Base-by-base conservation (phyloP, 2,888 invertebrate genomes). In the Diaphora mendica region DNA sequence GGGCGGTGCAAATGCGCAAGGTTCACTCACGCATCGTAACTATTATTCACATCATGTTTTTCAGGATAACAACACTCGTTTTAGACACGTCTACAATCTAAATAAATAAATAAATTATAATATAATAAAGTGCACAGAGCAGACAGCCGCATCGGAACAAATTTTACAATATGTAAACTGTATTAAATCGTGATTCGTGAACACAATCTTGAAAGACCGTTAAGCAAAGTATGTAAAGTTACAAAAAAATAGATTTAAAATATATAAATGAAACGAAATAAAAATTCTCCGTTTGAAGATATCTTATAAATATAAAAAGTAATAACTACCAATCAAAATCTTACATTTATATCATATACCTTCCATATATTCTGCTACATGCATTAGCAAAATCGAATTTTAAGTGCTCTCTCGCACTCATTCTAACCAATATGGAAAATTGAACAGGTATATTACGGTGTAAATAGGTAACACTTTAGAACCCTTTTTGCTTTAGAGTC, bases 401-500 rank as follows among this genome's bases (percentile, higher is more conserved):
- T 69, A 69, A 62, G 66, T 62, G 65, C 68, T 66, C 39, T 59
- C 64, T 48, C 62, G 55, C 64, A 65, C 39, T 72, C 67, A 67
- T 64, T 62, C 68, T 17, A 64, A 64, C 74, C 72, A 70, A 70
- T 76, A 79, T 78, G 68, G 75, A 75, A 82, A 83, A 83, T 83
- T 80, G 79, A 82, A 83, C 76, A 73, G 76, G 83, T 83, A 82
- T 82, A 76, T 83, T 77, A 82, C 73, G 76, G 79, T 78, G 77
- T 79, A 80, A 80, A 83, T 82, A 78, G 78, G 71, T 68, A 76
- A 67, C 70, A 55, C 73, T 83, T 69, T 75, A 77, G 51, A 75
- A 64, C 72, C 72, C 65, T 79, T 82, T 81, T 82, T 80, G 77
- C 79, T 77, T 76, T 75, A 77, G 74, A 74, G 76, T 75, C 79